phyloP scores from a whole-genome alignment of 1,140 invertebrate genomes.

The Lepidotrigona ventralis region DNA sequence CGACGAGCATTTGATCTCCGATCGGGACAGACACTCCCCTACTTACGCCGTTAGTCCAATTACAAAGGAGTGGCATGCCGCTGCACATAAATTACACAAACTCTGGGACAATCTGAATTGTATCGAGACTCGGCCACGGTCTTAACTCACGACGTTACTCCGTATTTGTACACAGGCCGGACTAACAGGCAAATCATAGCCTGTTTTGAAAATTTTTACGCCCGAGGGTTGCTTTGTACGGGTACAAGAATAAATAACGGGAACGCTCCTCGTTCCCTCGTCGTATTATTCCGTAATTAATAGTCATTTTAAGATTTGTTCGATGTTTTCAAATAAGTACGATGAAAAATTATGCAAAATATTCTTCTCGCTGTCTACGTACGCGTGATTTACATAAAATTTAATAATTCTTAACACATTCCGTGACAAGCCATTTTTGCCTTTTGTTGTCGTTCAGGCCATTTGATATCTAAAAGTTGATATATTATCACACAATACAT shows the following conservation, averaged over 20 bases:
- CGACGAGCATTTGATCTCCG: conserved; percentile 44
- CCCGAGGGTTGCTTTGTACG: neutral
- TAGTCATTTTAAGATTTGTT: neutral
- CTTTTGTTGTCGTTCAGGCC: too few species aligned
- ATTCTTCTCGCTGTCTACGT: neutral
- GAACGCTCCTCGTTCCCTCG: neutral
- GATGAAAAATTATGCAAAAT: neutral
- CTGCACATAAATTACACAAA: conserved; percentile 32
- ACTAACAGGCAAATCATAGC: conserved; percentile 17
- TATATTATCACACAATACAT: too few species aligned
- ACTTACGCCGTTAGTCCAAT: conserved; percentile 33
- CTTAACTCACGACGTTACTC: conserved; percentile 1
- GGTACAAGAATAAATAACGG: neutral
- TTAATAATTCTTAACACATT: too few species aligned
- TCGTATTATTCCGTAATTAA: neutral
- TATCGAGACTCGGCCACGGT: neutral
- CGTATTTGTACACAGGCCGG: conserved; percentile 2
- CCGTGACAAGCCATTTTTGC: too few species aligned
- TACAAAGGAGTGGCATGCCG: conserved; percentile 30
- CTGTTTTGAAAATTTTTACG: neutral
- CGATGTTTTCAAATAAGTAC: neutral
- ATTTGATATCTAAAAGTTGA: too few species aligned
- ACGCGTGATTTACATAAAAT: too few species aligned
- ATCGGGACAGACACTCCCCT: conserved; percentile 41
- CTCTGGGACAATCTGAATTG: conserved; percentile 16